Evolutionary conservation across 2,113 vertebrate species (phyloP), one percentile per base, ranked within the genome.

Genomic region (Podarcis muralis): DNA sequence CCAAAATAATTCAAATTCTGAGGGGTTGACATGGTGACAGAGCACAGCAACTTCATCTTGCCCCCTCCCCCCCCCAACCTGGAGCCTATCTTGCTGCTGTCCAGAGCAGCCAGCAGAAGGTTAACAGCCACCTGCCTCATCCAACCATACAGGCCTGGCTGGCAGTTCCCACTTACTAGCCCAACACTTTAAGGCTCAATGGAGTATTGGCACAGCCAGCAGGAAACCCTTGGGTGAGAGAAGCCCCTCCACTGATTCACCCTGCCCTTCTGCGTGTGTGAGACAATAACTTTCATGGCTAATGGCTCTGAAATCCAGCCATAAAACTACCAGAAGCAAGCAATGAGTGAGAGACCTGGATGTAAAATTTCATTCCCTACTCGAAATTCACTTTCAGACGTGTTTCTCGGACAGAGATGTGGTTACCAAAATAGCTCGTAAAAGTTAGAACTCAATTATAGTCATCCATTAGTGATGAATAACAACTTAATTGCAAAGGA

Each of bases 401-500:
- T 84, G 1, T 71, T 85, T 6, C 9, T 84, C 66, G 69, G 37
- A 53, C 57, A 83, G 35, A 4, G 48, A 37, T 74, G 16, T 48
- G n/a, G 37, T 59, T 81, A 65, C 37, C 37, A 83, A 83, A 88
- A 66, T 76, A 83, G 37, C 16, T 78, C 37, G 37, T 68, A 30
- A 27, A 68, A 74, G 15, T 74, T 35, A 74, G n/a, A 9, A 20
- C 11, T 69, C 27, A 76, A 40, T 88, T 85, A 72, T 23, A 82
- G 27, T 8, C 23, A 88, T 65, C 35, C 20, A 23, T 88, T 48
- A 35, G 2, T 77, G 1, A 27, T 66, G 68, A 81, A 72, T 74
- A 88, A 82, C 65, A 75, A 48, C 53, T 82, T 82, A 87, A 76
- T 88, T 83, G 59, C 69, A 75, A 76, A 88, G 37, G 78, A 81